These are phyloP conservation scores for Platycnemis pennipes DNA, from an alignment of 2,888 invertebrate genomes.

Conservation along the genomic window DNA sequence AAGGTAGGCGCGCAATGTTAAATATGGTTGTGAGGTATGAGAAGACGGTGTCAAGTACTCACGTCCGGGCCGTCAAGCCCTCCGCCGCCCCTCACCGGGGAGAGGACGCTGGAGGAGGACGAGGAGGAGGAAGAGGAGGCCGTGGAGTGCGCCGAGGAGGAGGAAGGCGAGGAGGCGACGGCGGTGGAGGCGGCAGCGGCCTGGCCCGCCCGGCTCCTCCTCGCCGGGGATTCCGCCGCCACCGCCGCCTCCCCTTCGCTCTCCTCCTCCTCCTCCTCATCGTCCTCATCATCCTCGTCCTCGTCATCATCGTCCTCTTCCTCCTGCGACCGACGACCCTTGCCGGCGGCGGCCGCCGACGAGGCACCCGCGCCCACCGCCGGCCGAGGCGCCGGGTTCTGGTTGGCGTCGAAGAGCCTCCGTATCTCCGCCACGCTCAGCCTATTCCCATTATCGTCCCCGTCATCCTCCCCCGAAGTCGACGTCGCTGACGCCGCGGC, in stretches of 20 bases:
- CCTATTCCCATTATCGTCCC: slow-evolving; percentile 82
- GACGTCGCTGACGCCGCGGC: slow-evolving; percentile 40
- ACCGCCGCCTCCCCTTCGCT: slow-evolving; percentile 48
- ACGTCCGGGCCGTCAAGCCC: slow-evolving; percentile 60
- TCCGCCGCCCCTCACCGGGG: slow-evolving; percentile 64
- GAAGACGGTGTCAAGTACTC: slow-evolving; percentile 9
- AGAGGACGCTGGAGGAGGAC: slow-evolving; percentile 60
- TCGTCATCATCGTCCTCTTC: slow-evolving; percentile 53
- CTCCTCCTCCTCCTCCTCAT: slow-evolving; percentile 28
- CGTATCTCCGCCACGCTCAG: slow-evolving; percentile 83
- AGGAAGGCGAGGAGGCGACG: slow-evolving; percentile 13
- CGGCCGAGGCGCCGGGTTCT: slow-evolving; percentile 39
- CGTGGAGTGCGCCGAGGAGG: slow-evolving; percentile 28
- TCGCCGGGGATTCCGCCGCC: slow-evolving; percentile 6
- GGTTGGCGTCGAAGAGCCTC: slow-evolving; percentile 80
- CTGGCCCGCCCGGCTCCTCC: not conserved
- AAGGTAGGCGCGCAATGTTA: not conserved
- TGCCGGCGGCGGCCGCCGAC: not conserved
- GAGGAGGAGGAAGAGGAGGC: slow-evolving; percentile 57
- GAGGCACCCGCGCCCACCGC: slow-evolving; percentile 6
- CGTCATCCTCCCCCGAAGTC: slow-evolving; percentile 78
- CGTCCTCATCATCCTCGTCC: slow-evolving; percentile 37
- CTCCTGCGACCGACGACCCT: slow-evolving; percentile 20
- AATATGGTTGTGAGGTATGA: not conserved
- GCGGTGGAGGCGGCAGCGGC: slow-evolving; percentile 8